Evolutionary conservation across 1,140 invertebrate species (phyloP).

Genomic region (Cephus cinctus): DNA sequence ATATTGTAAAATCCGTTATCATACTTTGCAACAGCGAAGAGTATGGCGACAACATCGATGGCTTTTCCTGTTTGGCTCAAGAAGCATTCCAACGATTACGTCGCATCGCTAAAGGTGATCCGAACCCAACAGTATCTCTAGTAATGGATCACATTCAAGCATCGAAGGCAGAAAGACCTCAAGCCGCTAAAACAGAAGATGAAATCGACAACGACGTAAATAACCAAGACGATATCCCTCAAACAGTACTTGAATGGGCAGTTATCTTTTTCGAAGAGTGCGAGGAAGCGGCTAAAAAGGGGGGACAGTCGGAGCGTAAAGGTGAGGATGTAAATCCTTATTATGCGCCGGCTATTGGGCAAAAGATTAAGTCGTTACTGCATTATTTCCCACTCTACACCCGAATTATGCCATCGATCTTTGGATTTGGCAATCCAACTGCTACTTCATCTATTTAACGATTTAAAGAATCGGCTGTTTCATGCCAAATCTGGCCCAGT

Average conservation of each 20-base stretch:
- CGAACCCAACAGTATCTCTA: too few species aligned
- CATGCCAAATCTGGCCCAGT: neutral
- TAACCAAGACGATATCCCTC: neutral
- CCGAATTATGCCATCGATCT: neutral
- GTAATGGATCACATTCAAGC: too few species aligned
- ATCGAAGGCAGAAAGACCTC: neutral
- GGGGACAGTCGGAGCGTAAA: neutral
- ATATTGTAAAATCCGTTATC: neutral
- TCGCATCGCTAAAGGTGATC: neutral
- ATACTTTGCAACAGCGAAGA: neutral
- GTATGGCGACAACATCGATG: neutral
- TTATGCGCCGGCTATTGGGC: neutral
- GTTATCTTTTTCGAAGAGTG: neutral
- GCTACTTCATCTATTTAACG: slow-evolving; percentile 5
- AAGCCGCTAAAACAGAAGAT: neutral
- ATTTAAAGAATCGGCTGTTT: slow-evolving; percentile 1
- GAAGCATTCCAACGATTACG: neutral
- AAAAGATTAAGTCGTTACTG: slow-evolving; percentile 5
- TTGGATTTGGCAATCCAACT: slow-evolving; percentile 1
- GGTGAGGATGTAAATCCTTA: slow-evolving; percentile 1
- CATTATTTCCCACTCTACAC: slow-evolving; percentile 1
- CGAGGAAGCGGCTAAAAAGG: neutral
- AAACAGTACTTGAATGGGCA: neutral
- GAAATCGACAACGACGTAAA: neutral
- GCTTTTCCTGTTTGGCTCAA: too few species aligned